Percentiles rank a stretch among this genome's conserved stretches.
Evolutionary conservation across 2,888 invertebrate species (phyloP).

Genomic region (Tanypteryx hageni): DNA sequence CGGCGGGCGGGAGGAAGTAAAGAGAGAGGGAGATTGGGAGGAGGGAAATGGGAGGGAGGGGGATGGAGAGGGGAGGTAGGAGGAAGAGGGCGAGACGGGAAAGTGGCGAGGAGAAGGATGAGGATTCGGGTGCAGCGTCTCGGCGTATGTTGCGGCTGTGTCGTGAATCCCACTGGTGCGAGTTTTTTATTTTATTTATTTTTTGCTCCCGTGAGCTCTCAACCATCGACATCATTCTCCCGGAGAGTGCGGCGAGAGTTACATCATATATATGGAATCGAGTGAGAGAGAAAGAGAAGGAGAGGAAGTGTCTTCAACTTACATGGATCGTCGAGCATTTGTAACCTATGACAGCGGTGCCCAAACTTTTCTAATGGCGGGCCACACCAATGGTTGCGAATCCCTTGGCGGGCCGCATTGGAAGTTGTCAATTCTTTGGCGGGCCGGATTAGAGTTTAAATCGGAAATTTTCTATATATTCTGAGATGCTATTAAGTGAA

Average conservation of each 20-base stretch:
- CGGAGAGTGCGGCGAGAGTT: background rate
- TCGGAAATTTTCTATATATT: no score
- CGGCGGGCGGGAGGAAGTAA: background rate
- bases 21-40: background rate
- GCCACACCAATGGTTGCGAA: no score
- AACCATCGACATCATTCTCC: background rate
- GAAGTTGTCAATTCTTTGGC: no score
- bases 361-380: no score
- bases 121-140: background rate
- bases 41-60: background rate
- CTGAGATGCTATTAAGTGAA: no score
- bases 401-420: no score
- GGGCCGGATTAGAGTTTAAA: no score
- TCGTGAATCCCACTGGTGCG: background rate
- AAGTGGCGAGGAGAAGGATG: background rate
- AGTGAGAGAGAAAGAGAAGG: background rate
- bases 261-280: background rate
- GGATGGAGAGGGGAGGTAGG: background rate
- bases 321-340: no score
- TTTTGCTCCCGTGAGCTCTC: background rate
- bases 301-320: no score
- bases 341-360: no score
- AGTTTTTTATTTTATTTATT: background rate
- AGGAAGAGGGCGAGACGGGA: background rate
- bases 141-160: background rate